Conservation (phyloP, 2,888 invertebrate genomes). For the Hartigia nigra region DNA sequence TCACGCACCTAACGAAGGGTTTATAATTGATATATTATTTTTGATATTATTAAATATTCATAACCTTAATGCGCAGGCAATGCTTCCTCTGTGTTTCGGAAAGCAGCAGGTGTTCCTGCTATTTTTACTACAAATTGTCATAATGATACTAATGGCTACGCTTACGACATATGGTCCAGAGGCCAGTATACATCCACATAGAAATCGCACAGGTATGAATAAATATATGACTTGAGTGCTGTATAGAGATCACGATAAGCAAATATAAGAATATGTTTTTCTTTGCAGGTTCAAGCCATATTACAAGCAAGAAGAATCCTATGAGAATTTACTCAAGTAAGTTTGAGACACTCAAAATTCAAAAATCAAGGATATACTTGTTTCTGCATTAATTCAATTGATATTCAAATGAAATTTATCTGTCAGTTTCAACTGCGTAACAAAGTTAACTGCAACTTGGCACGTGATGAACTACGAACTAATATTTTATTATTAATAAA, state of each 20-base stretch:
- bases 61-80: conserved; percentile 32
- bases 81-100: conserved; percentile 32
- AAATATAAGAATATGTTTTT: not conserved
- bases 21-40: not conserved
- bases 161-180: conserved; percentile 67
- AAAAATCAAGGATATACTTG: not conserved
- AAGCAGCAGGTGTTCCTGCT: conserved; percentile 63
- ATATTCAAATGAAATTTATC: not conserved
- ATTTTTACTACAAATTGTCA: conserved; percentile 67
- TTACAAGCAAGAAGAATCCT: conserved; percentile 27
- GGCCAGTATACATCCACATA: conserved; percentile 40
- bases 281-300: not conserved
- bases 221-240: not conserved
- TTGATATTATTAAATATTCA: not conserved
- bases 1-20: not conserved
- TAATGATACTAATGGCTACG: conserved; percentile 68
- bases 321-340: conserved; percentile 56
- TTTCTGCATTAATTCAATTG: not conserved
- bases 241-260: not conserved
- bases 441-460: not conserved
- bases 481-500: not conserved
- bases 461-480: not conserved
- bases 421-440: not conserved
- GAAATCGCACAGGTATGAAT: conserved; percentile 36
- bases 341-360: conserved; percentile 17